phyloP scores from a whole-genome alignment of 2,113 vertebrate species.

The Eonycteris spelaea region DNA sequence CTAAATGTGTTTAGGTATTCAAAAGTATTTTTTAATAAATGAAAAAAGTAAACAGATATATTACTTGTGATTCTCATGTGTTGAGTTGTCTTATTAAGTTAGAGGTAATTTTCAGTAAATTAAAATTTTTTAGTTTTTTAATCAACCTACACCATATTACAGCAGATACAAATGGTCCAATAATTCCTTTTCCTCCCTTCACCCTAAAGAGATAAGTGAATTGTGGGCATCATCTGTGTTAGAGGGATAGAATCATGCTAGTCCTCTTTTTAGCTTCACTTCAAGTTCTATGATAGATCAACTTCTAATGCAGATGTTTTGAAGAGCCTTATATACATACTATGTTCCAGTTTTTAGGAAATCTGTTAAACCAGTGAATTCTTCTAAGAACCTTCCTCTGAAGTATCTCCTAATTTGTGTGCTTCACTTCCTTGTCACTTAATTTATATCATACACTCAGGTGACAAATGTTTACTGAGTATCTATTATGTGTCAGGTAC shows the following conservation, averaged over 20 bases:
- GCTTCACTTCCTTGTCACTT: neutral
- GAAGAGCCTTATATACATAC: neutral
- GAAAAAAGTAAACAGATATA: neutral
- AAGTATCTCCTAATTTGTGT: neutral
- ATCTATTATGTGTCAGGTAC: neutral
- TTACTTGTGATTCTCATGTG: neutral
- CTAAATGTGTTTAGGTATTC: neutral
- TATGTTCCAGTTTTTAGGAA: neutral
- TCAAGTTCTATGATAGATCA: neutral
- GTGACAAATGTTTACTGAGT: neutral
- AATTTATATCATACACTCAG: neutral
- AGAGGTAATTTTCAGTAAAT: neutral
- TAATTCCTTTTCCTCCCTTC: neutral
- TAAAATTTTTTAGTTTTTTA: neutral
- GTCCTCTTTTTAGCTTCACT: neutral
- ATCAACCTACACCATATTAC: neutral
- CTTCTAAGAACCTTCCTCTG: neutral
- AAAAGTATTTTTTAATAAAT: neutral
- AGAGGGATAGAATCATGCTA: neutral
- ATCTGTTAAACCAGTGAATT: neutral
- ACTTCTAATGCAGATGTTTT: neutral
- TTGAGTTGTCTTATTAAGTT: neutral
- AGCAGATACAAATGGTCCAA: neutral
- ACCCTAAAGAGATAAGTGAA: neutral
- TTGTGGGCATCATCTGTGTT: neutral